phyloP scores from a whole-genome alignment of 2,113 vertebrate genomes.

The Carassius carassius region DNA sequence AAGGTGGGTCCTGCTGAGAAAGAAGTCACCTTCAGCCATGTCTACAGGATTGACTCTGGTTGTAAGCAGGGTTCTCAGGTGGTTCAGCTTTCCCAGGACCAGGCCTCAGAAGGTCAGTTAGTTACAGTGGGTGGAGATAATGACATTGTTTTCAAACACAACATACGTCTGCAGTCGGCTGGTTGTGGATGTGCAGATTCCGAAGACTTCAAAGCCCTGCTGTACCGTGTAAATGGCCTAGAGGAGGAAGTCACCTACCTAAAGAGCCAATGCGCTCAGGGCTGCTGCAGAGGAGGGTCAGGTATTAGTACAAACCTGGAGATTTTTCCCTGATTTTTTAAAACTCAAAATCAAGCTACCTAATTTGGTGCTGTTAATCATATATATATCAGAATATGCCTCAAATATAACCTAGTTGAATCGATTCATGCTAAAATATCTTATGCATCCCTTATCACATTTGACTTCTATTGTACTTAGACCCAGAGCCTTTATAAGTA shows the following conservation, averaged over 20 bases:
- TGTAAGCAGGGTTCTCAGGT: slow-evolving; percentile 75
- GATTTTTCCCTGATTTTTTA: background rate
- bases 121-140: slow-evolving; percentile 71
- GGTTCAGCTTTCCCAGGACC: slow-evolving; percentile 62
- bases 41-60: slow-evolving; percentile 81
- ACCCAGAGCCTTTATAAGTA: no score
- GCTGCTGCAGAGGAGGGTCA: slow-evolving; percentile 76
- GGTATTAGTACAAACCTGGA: slow-evolving; percentile 58
- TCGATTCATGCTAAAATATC: no score
- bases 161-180: slow-evolving; percentile 77
- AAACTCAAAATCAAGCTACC: background rate
- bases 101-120: slow-evolving; percentile 59
- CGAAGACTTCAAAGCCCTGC: slow-evolving; percentile 73
- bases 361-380: no score
- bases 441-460: no score
- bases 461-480: no score
- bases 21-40: slow-evolving; percentile 83
- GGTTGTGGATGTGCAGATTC: slow-evolving; percentile 77
- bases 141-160: slow-evolving; percentile 85
- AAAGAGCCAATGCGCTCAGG: slow-evolving; percentile 77
- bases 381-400: no score
- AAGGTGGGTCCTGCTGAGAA: slow-evolving; percentile 56
- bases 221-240: slow-evolving; percentile 82
- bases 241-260: slow-evolving; percentile 84
- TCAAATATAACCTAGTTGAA: no score